Evolutionary conservation across 1,140 invertebrate species (phyloP).

Genomic region (Myzus persicae): DNA sequence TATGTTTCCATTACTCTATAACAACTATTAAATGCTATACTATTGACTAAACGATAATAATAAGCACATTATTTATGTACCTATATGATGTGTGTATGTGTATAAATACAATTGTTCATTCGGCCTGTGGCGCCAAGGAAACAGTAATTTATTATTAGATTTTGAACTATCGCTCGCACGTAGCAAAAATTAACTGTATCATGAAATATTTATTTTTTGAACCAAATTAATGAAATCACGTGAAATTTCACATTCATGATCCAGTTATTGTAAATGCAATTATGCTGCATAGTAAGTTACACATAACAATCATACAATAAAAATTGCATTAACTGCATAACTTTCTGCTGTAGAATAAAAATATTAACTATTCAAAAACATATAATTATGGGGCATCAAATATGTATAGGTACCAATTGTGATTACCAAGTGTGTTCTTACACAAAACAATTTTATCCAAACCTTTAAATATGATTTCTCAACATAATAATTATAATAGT

Average conservation of each 20-base stretch:
- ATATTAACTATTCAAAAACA: background rate
- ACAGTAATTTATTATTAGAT: background rate
- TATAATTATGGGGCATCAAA: background rate
- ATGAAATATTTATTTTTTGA: background rate
- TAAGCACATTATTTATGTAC: background rate
- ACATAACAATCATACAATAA: background rate
- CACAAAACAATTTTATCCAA: background rate
- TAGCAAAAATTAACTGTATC: background rate
- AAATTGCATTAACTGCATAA: background rate
- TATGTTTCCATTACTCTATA: background rate
- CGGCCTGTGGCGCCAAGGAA: background rate
- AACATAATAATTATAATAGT: background rate
- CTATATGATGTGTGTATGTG: background rate
- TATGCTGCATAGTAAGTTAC: background rate
- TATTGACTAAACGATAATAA: slow-evolving; percentile 6
- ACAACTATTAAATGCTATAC: background rate
- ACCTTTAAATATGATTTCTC: too few relatives aligned
- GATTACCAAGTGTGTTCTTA: background rate
- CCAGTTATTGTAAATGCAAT: background rate
- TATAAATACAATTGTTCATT: background rate
- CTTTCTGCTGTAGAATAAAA: background rate
- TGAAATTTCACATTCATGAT: background rate
- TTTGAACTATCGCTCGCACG: background rate
- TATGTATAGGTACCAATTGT: background rate
- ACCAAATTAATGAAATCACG: background rate